Evolutionary conservation across 2,888 invertebrate species (phyloP), one percentile per base, ranked within the genome.

Genomic region (Shargacucullia verbasci): DNA sequence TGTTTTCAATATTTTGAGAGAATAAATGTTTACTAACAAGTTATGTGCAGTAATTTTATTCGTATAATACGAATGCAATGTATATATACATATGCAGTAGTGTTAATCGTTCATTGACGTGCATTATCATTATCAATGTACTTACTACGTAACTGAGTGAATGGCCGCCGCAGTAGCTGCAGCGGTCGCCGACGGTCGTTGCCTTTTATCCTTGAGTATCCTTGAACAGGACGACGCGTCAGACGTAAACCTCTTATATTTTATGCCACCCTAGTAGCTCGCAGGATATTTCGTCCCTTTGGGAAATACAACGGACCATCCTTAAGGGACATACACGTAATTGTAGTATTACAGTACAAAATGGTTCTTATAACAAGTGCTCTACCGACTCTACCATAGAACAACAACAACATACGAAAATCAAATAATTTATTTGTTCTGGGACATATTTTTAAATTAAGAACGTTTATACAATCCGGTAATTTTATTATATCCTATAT

Each of bases 271-370:
- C 90, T 94, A 84, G 94, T 94, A 91, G 59, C 79, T 83, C 82
- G 90, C 94, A 94, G 94, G 94, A 94, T 94, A 94, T 92, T 94
- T 94, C 85, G 94, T 94, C 94, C 94, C 94, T 94, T 94, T 92
- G 94, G 94, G 94, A 94, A 65, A 89, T 87, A 84, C 78, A 82
- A 80, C 78, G 73, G 74, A 67, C 59, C 74, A 83, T 88, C 86
- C 88, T 86, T 87, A 88, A 89, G 88, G 90, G 90, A 83, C 73
- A 56, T 31, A 20, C 39, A 46, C 48, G 37, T 64, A 46, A 57
- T 14, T 14, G n/a, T 33, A 34, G 9, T 15, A 10, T 29, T 41
- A 29, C 12, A 33, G 34, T n/a, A 34, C 12, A n/a, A 29, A 29
- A 29, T 29, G 29, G 1, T 29, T 4, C 20, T 2, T 20, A 20